A percentile compares a stretch with the other conserved stretches of the same genome.
These are phyloP conservation scores for Tryphoninae sp. DNA, from an alignment of 2,888 invertebrate genomes.

Conservation along the genomic window DNA sequence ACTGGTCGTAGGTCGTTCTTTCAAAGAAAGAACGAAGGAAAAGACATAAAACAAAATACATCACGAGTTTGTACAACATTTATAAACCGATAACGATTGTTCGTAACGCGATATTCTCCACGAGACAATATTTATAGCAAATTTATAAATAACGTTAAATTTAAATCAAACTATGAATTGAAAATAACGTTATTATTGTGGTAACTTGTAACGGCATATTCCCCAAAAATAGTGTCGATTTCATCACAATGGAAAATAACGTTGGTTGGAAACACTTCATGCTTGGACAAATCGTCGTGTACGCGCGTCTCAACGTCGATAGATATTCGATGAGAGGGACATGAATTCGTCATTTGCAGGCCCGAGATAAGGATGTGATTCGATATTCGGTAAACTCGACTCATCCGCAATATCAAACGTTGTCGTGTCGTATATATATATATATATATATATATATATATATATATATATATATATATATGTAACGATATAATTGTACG, in stretches of 20 bases:
- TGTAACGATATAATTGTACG: conserved; percentile 4
- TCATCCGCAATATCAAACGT: conserved; percentile 39
- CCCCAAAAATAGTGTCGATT: background rate
- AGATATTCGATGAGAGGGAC: conserved; percentile 18
- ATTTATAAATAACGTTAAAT: background rate
- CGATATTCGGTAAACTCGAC: conserved; percentile 55
- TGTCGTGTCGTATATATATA: background rate
- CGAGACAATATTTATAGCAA: background rate
- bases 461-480: background rate
- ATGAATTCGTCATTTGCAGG: conserved; percentile 53
- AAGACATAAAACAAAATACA: background rate
- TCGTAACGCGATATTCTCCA: background rate
- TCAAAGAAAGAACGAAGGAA: background rate
- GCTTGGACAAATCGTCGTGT: conserved; percentile 41
- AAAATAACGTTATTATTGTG: background rate
- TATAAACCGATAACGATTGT: background rate
- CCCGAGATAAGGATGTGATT: conserved; percentile 39
- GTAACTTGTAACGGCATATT: background rate
- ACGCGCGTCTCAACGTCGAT: background rate
- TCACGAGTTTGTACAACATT: background rate
- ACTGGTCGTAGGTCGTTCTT: background rate
- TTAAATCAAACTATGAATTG: background rate
- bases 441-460: background rate
- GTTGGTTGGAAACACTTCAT: conserved; percentile 14
- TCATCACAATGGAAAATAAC: background rate